These are phyloP conservation scores for Mizuhopecten yessoensis DNA, from an alignment of 1,140 invertebrate species.

Conservation along the genomic window DNA sequence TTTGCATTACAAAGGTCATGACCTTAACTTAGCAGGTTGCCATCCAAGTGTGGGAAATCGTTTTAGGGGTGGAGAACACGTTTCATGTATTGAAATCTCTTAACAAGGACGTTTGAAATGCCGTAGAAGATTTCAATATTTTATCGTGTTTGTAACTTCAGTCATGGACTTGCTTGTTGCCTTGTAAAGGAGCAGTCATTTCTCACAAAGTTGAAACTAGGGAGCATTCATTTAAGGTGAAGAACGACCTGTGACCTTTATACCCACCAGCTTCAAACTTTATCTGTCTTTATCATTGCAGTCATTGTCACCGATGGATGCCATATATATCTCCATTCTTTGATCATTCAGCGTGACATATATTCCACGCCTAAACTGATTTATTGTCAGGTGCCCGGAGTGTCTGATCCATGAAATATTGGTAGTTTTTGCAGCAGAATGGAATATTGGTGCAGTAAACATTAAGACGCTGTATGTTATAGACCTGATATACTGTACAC, in stretches of 20 bases:
- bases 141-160: neutral
- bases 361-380: neutral
- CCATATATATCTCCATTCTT: neutral
- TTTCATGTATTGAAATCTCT: slow-evolving; percentile 23
- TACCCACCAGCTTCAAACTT: neutral
- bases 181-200: neutral
- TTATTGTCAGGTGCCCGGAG: neutral
- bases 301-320: neutral
- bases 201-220: neutral
- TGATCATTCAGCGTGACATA: neutral
- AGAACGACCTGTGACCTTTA: neutral
- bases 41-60: neutral
- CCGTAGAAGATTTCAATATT: slow-evolving; percentile 1
- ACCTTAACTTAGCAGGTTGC: neutral
- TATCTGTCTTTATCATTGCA: neutral
- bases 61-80: neutral
- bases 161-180: neutral
- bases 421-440: no score
- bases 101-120: neutral
- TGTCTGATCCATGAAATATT: no score
- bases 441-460: no score
- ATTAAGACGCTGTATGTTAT: no score
- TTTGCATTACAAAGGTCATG: neutral
- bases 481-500: no score
- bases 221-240: neutral